Evolutionary conservation across 2,113 vertebrate species (phyloP).

Genomic region (Chamaetylas fuelleborni): DNA sequence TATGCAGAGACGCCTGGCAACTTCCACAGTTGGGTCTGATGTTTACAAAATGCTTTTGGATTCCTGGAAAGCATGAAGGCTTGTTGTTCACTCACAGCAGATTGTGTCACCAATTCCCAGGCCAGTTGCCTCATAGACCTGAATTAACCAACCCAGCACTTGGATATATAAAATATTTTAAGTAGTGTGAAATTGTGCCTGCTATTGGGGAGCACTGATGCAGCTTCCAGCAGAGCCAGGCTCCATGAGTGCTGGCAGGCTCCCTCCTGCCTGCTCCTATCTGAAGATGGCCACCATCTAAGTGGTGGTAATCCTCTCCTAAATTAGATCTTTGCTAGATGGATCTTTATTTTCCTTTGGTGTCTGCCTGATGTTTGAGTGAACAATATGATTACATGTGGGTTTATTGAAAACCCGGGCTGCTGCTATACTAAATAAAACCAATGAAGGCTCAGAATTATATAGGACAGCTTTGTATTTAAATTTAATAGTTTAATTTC

Average conservation of each 20-base stretch:
- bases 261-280: not conserved
- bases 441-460: not conserved
- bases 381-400: not conserved
- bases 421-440: not conserved
- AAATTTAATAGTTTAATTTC: slow-evolving; percentile 6
- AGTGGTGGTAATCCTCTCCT: not conserved
- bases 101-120: slow-evolving; percentile 31
- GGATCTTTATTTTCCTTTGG: not conserved
- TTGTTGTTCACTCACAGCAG: not conserved
- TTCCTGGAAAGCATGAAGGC: slow-evolving; percentile 37
- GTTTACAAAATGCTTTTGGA: not conserved
- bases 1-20: not conserved
- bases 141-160: not conserved
- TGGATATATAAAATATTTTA: not conserved
- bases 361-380: not conserved
- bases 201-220: not conserved
- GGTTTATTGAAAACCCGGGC: not conserved
- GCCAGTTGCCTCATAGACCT: slow-evolving; percentile 11
- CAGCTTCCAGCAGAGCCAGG: not conserved
- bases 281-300: not conserved
- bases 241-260: not conserved
- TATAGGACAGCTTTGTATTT: not conserved
- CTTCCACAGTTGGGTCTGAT: not conserved
- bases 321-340: not conserved
- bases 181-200: not conserved